Evolutionary conservation across 2,888 invertebrate genomes (phyloP), one percentile per base, ranked within the genome.

Genomic region (Lasioglossum leucozonium): DNA sequence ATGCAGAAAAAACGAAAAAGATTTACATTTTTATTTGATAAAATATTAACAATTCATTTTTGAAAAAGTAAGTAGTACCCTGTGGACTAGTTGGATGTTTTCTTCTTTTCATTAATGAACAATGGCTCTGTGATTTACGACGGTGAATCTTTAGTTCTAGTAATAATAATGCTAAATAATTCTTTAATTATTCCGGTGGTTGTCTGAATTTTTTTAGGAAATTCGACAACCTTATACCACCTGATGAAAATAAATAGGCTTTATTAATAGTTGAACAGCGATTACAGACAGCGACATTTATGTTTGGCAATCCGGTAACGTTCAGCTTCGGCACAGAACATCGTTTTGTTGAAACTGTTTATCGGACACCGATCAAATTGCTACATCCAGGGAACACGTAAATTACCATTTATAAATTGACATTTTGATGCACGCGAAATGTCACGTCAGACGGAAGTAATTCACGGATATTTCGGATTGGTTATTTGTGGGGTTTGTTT

Each of bases 381-480:
- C 79, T 79, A 89, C 87, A 85, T 80, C 18, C 72, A 26, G 44
- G 79, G 84, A 84, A 79, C 79, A 51, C 72, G 67, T 55, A 65
- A 81, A 80, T 81, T 73, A 37, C 72, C 72, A 76, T 84, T 81
- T 82, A 47, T 82, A 75, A 85, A 78, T 77, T 77, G 76, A 71
- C 80, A 75, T 37, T 37, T 78, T 80, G 88, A 88, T 87, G 77
- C 80, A 79, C 75, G 26, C 58, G 67, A 88, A 83, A 89, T 88
- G 87, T 86, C 90, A 87, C 71, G 89, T 65, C 83, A 62, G 51
- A 65, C 58, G 58, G 71, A 73, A 58, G 72, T 11, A 47, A 42
- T 72, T 22, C 30, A 74, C 2, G 67, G 51, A 81, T 67, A 74
- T 76, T 65, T 76, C 78, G 65, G 42, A 72, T 74, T 22, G 18